Percentiles rank a stretch among this genome's conserved stretches.
phyloP scores from a whole-genome alignment of 2,888 invertebrate species.

The Hermaeophaga mercurialis region DNA sequence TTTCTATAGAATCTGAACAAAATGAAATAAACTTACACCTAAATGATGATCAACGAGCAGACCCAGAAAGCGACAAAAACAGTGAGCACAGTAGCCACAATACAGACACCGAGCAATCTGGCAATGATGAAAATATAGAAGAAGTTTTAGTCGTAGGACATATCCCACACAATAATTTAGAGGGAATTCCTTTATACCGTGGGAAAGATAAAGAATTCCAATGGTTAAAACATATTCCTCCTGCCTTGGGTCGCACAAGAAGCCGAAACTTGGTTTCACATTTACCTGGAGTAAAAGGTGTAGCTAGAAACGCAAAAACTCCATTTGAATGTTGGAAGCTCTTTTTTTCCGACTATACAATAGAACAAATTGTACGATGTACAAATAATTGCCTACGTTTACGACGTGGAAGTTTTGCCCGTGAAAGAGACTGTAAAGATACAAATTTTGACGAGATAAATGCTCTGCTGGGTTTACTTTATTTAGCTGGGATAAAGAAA shows the following conservation, averaged over 20 bases:
- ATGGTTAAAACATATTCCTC: slow-evolving; percentile 9
- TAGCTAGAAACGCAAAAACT: slow-evolving; percentile 4
- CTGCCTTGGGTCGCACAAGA: background rate
- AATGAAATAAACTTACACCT: slow-evolving; percentile 3
- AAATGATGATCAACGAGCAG: slow-evolving; percentile 5
- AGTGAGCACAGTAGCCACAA: slow-evolving; percentile 1
- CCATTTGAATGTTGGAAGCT: background rate
- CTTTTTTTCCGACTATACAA: background rate
- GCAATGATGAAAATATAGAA: slow-evolving; percentile 7
- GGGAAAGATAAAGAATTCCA: slow-evolving; percentile 1
- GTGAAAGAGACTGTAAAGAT: too few relatives aligned
- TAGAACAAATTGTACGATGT: slow-evolving; percentile 4
- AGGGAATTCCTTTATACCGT: slow-evolving; percentile 3
- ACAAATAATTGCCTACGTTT: slow-evolving; percentile 6
- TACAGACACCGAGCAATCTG: slow-evolving; percentile 17
- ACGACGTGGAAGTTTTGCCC: too few relatives aligned
- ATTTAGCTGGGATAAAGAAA: slow-evolving; percentile 35
- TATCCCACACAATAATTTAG: background rate
- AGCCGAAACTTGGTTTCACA: background rate
- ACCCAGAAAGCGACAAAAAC: slow-evolving; percentile 11
- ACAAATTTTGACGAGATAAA: slow-evolving; percentile 30
- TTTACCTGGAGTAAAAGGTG: background rate
- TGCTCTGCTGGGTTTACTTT: slow-evolving; percentile 41
- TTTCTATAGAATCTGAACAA: slow-evolving; percentile 7
- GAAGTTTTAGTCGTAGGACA: background rate